These are phyloP conservation scores for Arctopsyche grandis DNA, from an alignment of 1,140 invertebrate genomes.

Conservation along the genomic window DNA sequence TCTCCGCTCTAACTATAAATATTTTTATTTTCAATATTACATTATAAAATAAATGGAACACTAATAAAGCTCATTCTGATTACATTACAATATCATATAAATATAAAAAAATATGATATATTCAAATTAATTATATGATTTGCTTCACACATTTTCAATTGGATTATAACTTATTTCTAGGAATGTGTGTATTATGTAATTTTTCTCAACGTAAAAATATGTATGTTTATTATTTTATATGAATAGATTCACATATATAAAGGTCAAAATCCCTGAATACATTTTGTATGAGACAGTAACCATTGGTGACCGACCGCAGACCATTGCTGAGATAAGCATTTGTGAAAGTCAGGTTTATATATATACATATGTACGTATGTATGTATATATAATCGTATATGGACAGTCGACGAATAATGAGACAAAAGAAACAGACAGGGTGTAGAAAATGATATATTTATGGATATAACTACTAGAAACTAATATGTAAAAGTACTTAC, in stretches of 20 bases:
- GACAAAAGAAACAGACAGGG: constrained; percentile 49
- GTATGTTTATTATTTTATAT: no score
- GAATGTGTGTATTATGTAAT: no score
- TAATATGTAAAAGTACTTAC: no score
- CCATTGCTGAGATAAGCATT: constrained; percentile 54
- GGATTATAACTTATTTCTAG: no score
- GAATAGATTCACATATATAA: neutral
- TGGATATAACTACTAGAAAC: neutral
- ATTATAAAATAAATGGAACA: no score
- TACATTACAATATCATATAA: no score
- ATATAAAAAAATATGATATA: no score
- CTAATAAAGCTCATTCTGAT: no score
- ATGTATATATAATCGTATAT: constrained; percentile 30
- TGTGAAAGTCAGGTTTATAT: constrained; percentile 40
- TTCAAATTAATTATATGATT: no score
- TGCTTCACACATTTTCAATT: no score
- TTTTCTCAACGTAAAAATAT: no score
- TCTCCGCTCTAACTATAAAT: neutral
- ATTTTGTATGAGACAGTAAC: constrained; percentile 26
- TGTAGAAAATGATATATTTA: constrained; percentile 2
- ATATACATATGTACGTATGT: neutral
- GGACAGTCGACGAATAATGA: constrained; percentile 53
- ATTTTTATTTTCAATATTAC: constrained; percentile 25
- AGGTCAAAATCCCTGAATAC: neutral
- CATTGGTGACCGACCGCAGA: constrained; percentile 48